Evolutionary conservation across 2,888 invertebrate species (phyloP), one percentile per base, ranked within the genome.

Genomic region (Drepana falcataria): DNA sequence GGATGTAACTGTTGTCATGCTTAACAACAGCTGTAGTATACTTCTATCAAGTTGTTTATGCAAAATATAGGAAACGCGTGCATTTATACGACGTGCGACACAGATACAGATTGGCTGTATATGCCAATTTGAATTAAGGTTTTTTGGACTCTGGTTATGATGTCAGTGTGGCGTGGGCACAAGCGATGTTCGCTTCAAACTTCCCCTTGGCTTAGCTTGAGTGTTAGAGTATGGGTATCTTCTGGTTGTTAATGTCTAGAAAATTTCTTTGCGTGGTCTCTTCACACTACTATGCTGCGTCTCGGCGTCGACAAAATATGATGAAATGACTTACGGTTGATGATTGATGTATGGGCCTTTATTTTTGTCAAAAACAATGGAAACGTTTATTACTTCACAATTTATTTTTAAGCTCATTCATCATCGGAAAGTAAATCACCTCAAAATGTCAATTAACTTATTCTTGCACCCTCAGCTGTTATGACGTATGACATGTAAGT

Each of bases 161-260:
- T 86, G 85, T 87, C 77, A 71, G 68, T 80, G 73, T 81, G 21
- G 7, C 78, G 82, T 79, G 70, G 75, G 78, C 84, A 84, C 81
- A 74, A 75, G 81, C 80, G 72, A 83, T 85, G 77, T 83, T 81
- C 65, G 73, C 73, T 74, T 74, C 68, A 71, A 71, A 66, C 63
- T 69, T 73, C 67, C 66, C 75, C 73, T 75, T 75, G 5, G 37
- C 37, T 5, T 88, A 79, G 88, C 87, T 88, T 88, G 66, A 83
- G 79, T 83, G 77, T 81, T 59, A 68, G 68, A 64, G 74, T 74
- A 73, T 66, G 68, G 66, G 65, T 69, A 66, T 63, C 65, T 64
- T 63, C 63, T 69, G 69, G 68, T 71, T 75, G 70, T 73, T 64
- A 68, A 63, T 65, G 71, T 76, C 68, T 77, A 77, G 70, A 70